Base-by-base conservation (phyloP, 2,113 vertebrate genomes). In the Sprattus sprattus region DNA sequence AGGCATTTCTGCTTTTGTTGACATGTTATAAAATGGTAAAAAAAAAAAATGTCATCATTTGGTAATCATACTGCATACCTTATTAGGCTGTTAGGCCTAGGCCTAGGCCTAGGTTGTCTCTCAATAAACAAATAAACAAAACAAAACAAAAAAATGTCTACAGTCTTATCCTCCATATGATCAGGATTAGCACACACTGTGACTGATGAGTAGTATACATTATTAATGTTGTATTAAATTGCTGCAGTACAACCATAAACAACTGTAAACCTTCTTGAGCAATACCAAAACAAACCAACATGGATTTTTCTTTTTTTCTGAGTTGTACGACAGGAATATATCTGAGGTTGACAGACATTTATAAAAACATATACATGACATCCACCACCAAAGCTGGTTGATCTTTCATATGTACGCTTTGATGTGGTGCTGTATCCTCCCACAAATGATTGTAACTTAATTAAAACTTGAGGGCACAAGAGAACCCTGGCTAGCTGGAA, bases 361-460 rank as follows among this genome's bases (percentile, higher is more conserved):
- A 84, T 86, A 83, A 81, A 89, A 89, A 91, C 85, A 88, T 85
- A 82, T 18, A 82, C 85, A 20, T 64, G 81, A 45, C 81, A 75
- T 45, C 86, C 71, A 85, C 82, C 85, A 84, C 49, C 81, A 84
- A 89, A 89, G 87, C 67, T 85, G 87, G 87, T 71, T 91, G 85
- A 81, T 89, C 91, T 90, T 84, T 85, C 87, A 88, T 82, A 45
- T 64, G 81, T 86, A 71, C 54, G 84, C 82, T 90, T 82, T 86
- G 88, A 91, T 91, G 88, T 89, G 85, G 86, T 90, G 86, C 44
- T 81, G 81, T 85, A 89, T 85, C 88, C 84, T 85, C 82, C 88
- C 50, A 87, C 85, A 82, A 88, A 90, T 92, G 89, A 92, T 83
- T 91, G 86, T 90, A 89, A 92, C 87, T 89, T 87, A 89, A 93